Evolutionary conservation across 2,113 vertebrate genomes (phyloP), one percentile per base, ranked within the genome.

Genomic region (Anoplopoma fimbria): DNA sequence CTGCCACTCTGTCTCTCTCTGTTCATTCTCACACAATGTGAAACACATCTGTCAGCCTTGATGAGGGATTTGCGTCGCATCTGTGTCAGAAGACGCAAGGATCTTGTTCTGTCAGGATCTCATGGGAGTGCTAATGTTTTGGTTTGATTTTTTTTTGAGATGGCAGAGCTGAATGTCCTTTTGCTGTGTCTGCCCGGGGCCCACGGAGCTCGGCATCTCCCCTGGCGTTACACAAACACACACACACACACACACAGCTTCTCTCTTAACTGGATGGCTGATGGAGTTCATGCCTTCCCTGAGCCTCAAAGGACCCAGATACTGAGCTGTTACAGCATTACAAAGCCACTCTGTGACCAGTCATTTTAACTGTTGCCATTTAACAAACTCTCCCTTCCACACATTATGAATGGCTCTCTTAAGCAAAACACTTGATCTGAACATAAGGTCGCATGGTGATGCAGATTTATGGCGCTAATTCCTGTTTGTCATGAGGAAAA

Each of bases 321-420:
- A 71, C 58, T 63, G 63, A 78, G 74, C 74, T 86, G 70, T 62
- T 67, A n/a, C 61, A 65, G 38, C 45, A 55, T 19, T 23, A 14
- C 27, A 34, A 53, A n/a, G 2, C 19, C 17, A 2, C 60, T 63
- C 40, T 57, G 19, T 33, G 58, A 78, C 55, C 45, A 15, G 36
- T 60, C 64, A 34, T 72, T 79, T 75, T 79, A 40, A 42, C 58
- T 40, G 49, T 40, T 75, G 53, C 75, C 42, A 67, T 82, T 87
- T 79, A 70, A n/a, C 62, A 81, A 80, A 86, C 62, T 68, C 81
- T 74, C 81, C 71, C 79, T 64, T 60, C 79, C 78, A 62, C 82
- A 70, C 63, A 76, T 87, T 91, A 89, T 91, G 87, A 88, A 92
- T 86, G 80, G 64, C 58, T 74, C 73, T 70, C 77, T 87, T 82